Conservation (phyloP, 1,140 invertebrate genomes). For the Drosophila watanabei region DNA sequence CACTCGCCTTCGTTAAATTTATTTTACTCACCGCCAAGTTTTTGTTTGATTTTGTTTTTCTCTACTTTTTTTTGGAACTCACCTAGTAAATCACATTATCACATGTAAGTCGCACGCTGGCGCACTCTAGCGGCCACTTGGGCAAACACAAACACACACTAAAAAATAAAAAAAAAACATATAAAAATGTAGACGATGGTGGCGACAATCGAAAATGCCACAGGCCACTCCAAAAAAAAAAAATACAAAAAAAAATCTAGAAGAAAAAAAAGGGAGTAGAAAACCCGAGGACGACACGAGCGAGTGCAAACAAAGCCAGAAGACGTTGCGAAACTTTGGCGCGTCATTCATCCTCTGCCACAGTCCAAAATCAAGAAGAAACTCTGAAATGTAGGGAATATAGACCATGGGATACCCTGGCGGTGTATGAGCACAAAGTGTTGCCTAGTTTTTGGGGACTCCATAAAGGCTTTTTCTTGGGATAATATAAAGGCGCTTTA, state of each 20-base stretch:
- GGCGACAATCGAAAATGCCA: conserved; percentile 50
- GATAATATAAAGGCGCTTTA: not conserved
- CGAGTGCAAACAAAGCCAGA: conserved; percentile 75
- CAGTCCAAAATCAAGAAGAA: conserved; percentile 53
- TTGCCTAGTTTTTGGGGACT: not conserved
- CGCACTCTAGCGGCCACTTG: conserved; percentile 19
- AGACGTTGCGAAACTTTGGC: conserved; percentile 81
- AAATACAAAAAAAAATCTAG: not conserved
- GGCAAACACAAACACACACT: conserved; percentile 9
- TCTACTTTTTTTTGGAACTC: not conserved
- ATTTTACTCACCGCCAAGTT: not conserved
- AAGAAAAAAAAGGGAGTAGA: not conserved
- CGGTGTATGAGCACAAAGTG: not conserved
- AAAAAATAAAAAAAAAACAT: conserved; percentile 12
- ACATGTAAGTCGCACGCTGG: conserved; percentile 49
- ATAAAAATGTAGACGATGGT: conserved; percentile 29
- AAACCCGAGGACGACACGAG: conserved; percentile 46
- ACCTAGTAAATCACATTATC: conserved; percentile 35
- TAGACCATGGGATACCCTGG: not conserved
- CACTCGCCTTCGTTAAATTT: not conserved
- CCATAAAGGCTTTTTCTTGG: too few species aligned
- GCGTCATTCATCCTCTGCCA: conserved; percentile 77
- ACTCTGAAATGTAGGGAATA: not conserved
- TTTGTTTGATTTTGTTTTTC: conserved; percentile 2
- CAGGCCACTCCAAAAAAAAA: conserved; percentile 50